These are phyloP conservation scores for Colletes latitarsis DNA, from an alignment of 1,140 invertebrate genomes.

Conservation along the genomic window DNA sequence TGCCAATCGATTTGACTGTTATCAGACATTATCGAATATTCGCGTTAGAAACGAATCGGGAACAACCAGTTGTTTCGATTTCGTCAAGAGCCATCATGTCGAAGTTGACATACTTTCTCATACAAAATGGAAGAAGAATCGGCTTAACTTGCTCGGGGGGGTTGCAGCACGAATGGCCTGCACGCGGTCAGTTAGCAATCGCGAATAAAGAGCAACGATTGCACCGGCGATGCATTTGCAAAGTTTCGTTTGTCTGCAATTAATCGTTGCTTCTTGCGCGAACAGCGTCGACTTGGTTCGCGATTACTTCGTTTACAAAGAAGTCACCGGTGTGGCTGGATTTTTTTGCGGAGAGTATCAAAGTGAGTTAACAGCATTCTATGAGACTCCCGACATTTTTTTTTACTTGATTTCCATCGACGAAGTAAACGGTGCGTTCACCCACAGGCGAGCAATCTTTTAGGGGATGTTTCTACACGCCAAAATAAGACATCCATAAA, in stretches of 20 bases:
- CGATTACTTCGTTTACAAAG: conserved; percentile 60
- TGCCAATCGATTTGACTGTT: too few relatives aligned
- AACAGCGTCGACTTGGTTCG: conserved; percentile 44
- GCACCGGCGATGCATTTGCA: conserved; percentile 15
- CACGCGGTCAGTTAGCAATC: conserved; percentile 13
- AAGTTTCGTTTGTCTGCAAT: conserved; percentile 34
- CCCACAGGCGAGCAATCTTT: too few relatives aligned
- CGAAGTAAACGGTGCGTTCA: too few relatives aligned
- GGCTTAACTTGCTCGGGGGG: background rate
- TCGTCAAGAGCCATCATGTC: conserved; percentile 17
- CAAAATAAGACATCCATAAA: too few relatives aligned
- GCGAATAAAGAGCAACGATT: background rate
- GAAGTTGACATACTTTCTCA: conserved; percentile 23
- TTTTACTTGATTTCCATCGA: too few relatives aligned
- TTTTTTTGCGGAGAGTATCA: conserved; percentile 48
- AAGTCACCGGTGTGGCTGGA: conserved; percentile 46
- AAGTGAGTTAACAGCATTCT: conserved; percentile 19
- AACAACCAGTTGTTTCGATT: background rate
- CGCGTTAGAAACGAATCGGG: too few relatives aligned
- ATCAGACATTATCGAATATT: too few relatives aligned
- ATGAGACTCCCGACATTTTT: too few relatives aligned
- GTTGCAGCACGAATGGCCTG: conserved; percentile 4
- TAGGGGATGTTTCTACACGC: too few relatives aligned
- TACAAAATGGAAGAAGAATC: conserved; percentile 15
- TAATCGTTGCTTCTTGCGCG: conserved; percentile 19